phyloP scores from a whole-genome alignment of 1,140 invertebrate species.

The Aricia agestis region DNA sequence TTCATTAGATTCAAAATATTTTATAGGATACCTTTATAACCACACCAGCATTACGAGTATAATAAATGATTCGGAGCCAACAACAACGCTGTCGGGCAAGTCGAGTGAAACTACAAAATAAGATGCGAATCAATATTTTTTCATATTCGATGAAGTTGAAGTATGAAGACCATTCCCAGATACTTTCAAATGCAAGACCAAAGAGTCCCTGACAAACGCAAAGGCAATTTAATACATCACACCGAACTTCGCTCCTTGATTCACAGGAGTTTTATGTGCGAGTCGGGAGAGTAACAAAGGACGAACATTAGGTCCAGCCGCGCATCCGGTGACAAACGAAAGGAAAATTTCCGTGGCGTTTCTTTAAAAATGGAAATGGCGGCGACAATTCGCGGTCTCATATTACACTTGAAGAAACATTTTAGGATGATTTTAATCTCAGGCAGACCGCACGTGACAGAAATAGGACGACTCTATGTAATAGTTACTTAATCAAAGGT shows the following conservation, averaged over 20 bases:
- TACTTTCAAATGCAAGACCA: constrained; percentile 1
- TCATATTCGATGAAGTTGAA: neutral
- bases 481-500: too few species aligned
- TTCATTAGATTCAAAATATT: too few species aligned
- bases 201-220: neutral
- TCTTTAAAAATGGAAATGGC: neutral
- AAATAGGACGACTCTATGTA: too few species aligned
- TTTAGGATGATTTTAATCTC: too few species aligned
- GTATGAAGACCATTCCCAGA: neutral
- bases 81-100: too few species aligned
- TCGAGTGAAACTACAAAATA: too few species aligned
- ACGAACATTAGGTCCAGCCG: neutral
- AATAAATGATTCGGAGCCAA: too few species aligned
- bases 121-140: neutral
- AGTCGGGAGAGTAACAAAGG: neutral
- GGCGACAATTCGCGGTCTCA: neutral
- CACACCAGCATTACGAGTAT: too few species aligned
- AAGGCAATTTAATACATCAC: constrained; percentile 14
- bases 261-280: neutral
- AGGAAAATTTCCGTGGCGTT: neutral
- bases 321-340: neutral
- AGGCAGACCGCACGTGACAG: too few species aligned
- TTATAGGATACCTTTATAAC: too few species aligned
- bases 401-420: neutral
- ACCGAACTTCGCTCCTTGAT: neutral